These are phyloP conservation scores for Meloidogyne chitwoodi DNA, from an alignment of 1,140 invertebrate genomes.

Conservation along the genomic window DNA sequence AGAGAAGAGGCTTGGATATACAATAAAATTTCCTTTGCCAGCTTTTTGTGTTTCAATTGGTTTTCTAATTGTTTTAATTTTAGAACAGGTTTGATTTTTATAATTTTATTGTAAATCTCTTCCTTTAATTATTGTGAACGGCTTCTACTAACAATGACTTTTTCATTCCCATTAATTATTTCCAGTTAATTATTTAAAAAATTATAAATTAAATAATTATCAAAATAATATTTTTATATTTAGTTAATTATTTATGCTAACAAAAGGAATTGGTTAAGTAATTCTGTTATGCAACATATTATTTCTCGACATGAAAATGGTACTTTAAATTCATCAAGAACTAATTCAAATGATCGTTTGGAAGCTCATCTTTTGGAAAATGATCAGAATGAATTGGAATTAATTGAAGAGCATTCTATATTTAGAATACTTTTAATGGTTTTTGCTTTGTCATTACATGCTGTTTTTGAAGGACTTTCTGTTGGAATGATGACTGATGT, in stretches of 20 bases:
- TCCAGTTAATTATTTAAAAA: too few species aligned
- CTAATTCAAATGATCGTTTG: background rate
- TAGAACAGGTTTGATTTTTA: conserved; percentile 48
- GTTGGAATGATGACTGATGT: conserved; percentile 54
- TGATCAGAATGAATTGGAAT: conserved; percentile 24
- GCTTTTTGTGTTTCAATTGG: conserved; percentile 46
- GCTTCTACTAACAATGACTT: too few species aligned
- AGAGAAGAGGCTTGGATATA: conserved; percentile 15
- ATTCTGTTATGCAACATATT: background rate
- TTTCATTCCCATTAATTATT: too few species aligned
- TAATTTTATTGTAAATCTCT: background rate
- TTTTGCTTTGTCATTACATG: conserved; percentile 52
- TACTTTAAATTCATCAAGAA: background rate
- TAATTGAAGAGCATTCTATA: conserved; percentile 39
- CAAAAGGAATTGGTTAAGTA: conserved; percentile 39
- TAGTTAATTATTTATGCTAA: conserved; percentile 47
- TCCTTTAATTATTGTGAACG: too few species aligned
- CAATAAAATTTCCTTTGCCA: conserved; percentile 13
- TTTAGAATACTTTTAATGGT: conserved; percentile 50
- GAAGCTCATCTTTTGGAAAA: background rate
- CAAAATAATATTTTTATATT: background rate
- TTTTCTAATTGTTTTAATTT: conserved; percentile 51
- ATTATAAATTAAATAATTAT: too few species aligned
- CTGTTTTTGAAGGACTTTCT: conserved; percentile 56
- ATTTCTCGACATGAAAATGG: conserved; percentile 11